Evolutionary conservation across 2,797 vertebrate species (phyloP).

Genomic region (Hypotaenidia philippensis): DNA sequence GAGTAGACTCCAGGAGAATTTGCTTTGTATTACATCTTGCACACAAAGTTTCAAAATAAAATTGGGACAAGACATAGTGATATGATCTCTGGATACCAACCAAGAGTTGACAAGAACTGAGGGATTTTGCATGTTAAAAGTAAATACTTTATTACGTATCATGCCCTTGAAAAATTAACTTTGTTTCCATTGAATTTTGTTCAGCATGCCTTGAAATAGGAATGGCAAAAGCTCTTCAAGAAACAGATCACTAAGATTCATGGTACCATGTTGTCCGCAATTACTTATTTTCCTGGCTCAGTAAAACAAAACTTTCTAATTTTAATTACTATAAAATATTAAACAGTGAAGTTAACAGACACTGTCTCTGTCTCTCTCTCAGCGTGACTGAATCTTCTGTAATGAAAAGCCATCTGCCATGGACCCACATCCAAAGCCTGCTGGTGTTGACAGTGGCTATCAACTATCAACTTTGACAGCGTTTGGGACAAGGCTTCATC

Average conservation of each 20-base stretch:
- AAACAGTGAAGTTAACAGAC: not conserved
- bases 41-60: not conserved
- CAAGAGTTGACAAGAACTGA: conserved; percentile 13
- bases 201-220: conserved; percentile 53
- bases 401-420: not conserved
- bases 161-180: conserved; percentile 50
- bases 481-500: not conserved
- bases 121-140: conserved; percentile 41
- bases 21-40: not conserved
- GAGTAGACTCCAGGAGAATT: not conserved
- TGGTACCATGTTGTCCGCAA: not conserved
- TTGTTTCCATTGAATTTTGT: conserved; percentile 28
- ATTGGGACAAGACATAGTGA: not conserved
- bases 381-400: not conserved
- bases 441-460: not conserved
- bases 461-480: not conserved
- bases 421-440: not conserved
- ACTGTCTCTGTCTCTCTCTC: not conserved
- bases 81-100: not conserved
- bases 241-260: conserved; percentile 15
- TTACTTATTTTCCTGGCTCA: not conserved
- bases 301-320: not conserved
- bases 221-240: conserved; percentile 31
- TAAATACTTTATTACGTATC: conserved; percentile 49
- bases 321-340: conserved; percentile 7